These are phyloP conservation scores for Bovichtus variegatus DNA, from an alignment of 2,797 vertebrate species.

Conservation along the genomic window DNA sequence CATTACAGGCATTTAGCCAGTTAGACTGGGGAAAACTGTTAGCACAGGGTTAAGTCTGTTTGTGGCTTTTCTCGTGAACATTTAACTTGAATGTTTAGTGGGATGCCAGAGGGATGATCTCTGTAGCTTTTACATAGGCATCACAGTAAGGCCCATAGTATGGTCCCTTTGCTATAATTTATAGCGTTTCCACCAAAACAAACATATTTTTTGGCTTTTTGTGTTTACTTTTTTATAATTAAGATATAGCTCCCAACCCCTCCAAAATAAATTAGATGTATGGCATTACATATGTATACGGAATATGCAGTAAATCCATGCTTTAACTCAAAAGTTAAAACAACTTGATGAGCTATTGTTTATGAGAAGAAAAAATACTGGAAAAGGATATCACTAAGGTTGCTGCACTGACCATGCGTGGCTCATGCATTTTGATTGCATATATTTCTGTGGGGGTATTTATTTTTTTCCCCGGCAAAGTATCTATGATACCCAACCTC, in stretches of 20 bases:
- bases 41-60: not conserved
- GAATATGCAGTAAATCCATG: not conserved
- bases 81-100: not conserved
- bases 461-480: constrained; percentile 76
- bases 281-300: not conserved
- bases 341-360: constrained; percentile 35
- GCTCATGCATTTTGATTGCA: constrained; percentile 86
- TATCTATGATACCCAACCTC: constrained; percentile 83
- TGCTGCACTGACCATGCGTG: constrained; percentile 65
- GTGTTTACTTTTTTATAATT: not conserved
- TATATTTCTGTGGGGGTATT: constrained; percentile 79
- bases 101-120: not conserved
- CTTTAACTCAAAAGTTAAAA: constrained; percentile 13
- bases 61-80: not conserved
- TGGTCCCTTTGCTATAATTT: not conserved
- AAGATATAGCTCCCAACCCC: not conserved
- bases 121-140: not conserved
- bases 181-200: not conserved
- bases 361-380: constrained; percentile 31
- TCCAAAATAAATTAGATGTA: not conserved
- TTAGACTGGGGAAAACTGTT: constrained; percentile 2
- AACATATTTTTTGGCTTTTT: not conserved
- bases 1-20: not conserved
- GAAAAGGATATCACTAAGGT: constrained; percentile 53
- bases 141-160: not conserved